Conservation (phyloP, 2,888 invertebrate species). For the Furcula furcula region DNA sequence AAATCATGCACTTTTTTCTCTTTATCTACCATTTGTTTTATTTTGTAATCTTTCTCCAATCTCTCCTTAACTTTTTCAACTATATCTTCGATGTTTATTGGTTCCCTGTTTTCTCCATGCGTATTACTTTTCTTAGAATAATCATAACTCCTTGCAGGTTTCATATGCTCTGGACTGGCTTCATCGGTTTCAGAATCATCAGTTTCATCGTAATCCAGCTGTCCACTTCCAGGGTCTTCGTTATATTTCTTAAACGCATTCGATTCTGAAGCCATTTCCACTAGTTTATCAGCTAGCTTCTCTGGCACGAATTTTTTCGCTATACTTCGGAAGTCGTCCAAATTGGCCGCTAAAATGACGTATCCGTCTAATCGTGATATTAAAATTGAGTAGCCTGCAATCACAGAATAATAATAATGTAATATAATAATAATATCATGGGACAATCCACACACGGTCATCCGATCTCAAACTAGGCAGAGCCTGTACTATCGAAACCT, state of each 20-base stretch:
- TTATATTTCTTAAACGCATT: background rate
- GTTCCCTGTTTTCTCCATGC: no score
- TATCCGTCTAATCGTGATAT: constrained; percentile 3
- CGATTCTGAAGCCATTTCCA: constrained; percentile 22
- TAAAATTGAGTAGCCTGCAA: background rate
- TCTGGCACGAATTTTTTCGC: constrained; percentile 41
- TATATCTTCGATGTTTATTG: constrained; percentile 38
- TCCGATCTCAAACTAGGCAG: no score
- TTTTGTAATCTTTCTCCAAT: constrained; percentile 25
- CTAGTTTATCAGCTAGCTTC: constrained; percentile 33
- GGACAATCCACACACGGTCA: no score
- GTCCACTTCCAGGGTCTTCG: background rate
- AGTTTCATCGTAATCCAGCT: background rate
- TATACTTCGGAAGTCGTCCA: constrained; percentile 41
- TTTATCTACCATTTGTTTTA: background rate
- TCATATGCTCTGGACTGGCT: background rate
- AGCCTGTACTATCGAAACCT: no score
- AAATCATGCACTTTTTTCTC: background rate
- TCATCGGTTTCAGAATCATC: background rate
- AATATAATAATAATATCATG: no score
- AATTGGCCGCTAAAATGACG: constrained; percentile 40
- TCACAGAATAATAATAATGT: no score
- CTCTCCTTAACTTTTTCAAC: constrained; percentile 39
- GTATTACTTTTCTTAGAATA: no score
- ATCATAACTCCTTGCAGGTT: no score